Evolutionary conservation across 92 coral and sea anemone species (phyloP).

Genomic region (Epizoanthus rinbou): DNA sequence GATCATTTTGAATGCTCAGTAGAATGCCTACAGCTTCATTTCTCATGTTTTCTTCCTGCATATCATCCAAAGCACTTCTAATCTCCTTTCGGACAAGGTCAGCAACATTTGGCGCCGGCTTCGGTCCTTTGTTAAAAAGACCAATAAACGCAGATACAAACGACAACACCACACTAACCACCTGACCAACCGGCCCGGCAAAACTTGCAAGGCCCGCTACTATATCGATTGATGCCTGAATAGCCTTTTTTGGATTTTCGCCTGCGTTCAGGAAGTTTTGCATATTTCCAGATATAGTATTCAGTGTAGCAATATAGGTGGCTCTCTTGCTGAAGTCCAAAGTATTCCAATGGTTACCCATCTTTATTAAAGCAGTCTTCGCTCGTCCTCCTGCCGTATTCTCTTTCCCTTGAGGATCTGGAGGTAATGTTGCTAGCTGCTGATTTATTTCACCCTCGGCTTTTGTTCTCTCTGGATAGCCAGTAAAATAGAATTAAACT

Average conservation of each 20-base stretch:
- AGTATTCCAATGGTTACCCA: background rate
- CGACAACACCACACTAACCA: background rate
- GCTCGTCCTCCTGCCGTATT: background rate
- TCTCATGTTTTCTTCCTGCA: background rate
- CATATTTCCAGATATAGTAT: background rate
- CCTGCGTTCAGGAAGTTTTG: background rate
- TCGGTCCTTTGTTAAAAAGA: slow-evolving; percentile 7
- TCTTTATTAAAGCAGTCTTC: background rate
- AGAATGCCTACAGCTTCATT: background rate
- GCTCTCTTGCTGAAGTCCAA: background rate
- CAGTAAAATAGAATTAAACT: background rate
- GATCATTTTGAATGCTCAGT: background rate
- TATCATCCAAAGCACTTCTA: background rate
- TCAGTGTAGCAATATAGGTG: background rate
- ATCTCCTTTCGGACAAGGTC: background rate
- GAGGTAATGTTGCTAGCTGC: background rate
- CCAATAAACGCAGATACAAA: background rate
- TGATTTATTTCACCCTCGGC: background rate
- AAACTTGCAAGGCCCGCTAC: background rate
- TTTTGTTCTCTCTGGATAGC: background rate
- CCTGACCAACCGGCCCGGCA: slow-evolving; percentile 1
- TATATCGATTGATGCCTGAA: background rate
- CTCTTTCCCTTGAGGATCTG: background rate
- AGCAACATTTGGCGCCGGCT: background rate
- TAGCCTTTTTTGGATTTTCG: background rate